phyloP scores from a whole-genome alignment of 2,113 vertebrate genomes.

The Myiagra hebetior region DNA sequence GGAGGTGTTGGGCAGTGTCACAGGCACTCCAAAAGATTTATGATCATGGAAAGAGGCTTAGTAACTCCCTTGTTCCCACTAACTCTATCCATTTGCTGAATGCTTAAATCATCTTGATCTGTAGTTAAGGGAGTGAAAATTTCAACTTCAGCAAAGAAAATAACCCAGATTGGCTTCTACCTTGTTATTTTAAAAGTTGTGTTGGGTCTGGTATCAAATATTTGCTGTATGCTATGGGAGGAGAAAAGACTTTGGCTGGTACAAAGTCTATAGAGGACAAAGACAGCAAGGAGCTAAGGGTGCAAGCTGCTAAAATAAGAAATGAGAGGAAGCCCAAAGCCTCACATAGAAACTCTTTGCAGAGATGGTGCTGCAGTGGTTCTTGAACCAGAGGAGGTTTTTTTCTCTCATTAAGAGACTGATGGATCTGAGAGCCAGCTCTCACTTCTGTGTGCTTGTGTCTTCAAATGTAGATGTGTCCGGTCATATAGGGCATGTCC shows the following conservation, averaged over 20 bases:
- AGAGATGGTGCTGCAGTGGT: background rate
- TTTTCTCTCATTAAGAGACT: background rate
- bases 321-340: background rate
- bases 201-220: background rate
- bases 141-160: background rate
- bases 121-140: background rate
- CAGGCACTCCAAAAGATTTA: background rate
- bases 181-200: background rate
- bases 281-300: background rate
- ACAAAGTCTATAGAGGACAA: background rate
- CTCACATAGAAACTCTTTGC: background rate
- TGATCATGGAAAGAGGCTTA: background rate
- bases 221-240: background rate
- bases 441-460: background rate
- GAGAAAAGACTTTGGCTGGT: background rate
- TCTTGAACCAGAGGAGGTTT: background rate
- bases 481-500: background rate
- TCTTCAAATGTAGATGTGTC: background rate
- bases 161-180: background rate
- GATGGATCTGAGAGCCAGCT: background rate
- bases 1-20: background rate
- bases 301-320: background rate
- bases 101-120: background rate
- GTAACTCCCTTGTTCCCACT: background rate
- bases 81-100: background rate